Base-by-base conservation (phyloP, 2,113 vertebrate genomes). In the Brachyistius frenatus region DNA sequence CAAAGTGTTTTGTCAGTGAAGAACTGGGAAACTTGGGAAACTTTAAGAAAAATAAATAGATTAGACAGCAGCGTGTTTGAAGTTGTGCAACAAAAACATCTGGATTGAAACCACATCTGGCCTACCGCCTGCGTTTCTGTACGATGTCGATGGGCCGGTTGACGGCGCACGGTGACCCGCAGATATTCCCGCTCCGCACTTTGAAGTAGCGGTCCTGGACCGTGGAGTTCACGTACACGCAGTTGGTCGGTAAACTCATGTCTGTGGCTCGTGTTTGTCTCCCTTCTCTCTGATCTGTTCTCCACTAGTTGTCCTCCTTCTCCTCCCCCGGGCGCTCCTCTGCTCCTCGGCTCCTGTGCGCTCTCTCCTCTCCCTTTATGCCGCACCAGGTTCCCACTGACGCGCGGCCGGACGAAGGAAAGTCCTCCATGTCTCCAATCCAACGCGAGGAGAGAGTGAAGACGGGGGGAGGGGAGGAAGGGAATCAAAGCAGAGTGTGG, bases 61-160 rank as follows among this genome's bases (percentile, higher is more conserved):
- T 37, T 1, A 46, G 33, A 67, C 16, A 79, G 14, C 46, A 14
- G 36, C 54, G 65, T 64, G 64, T 53, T 39, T 54, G 52, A 14
- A 66, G 44, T 78, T 71, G 71, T 72, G 63, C 16, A 80, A 70
- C 55, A 60, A 31, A 31, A 83, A 76, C 81, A 88, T 85, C 84
- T 83, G 88, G 71, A 86, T 35, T 33, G 50, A 72, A 83, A 81
- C 14, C 73, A 82, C 78, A 89, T 83, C 69, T 80, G 83, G 50
- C 86, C 93, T 95, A 96, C 95, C 95, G 95, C 91, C 94, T 93
- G 80, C 92, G 92, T 73, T 94, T 95, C 91, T 94, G 93, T 50
- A 94, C 87, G 70, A 96, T 95, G 91, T 96, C 95, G 31, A 95
- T 96, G 73, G 95, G 94, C 72, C 91, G 88, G 93, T 95, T 95